Percentiles rank a stretch among this genome's conserved stretches.
Evolutionary conservation across 2,113 vertebrate species (phyloP).

Genomic region (Malurus cyaneus): DNA sequence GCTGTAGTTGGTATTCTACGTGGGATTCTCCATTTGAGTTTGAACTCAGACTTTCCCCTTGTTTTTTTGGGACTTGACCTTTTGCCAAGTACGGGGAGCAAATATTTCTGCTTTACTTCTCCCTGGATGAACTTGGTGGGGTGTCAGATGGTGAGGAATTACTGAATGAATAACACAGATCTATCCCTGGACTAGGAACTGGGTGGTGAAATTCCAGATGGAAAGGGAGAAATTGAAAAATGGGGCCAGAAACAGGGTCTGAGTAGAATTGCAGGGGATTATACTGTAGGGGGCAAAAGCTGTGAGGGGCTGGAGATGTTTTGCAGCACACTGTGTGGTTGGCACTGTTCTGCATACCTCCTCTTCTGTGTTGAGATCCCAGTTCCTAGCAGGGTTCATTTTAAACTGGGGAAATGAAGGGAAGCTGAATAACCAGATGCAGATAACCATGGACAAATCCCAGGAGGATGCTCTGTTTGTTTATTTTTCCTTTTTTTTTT

Average conservation of each 20-base stretch:
- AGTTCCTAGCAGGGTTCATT: not conserved
- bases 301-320: not conserved
- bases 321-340: not conserved
- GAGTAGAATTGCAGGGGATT: not conserved
- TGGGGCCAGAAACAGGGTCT: not conserved
- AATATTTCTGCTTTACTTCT: not conserved
- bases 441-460: not conserved
- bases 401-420: not conserved
- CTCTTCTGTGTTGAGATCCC: not conserved
- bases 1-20: fast-evolving
- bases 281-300: not conserved
- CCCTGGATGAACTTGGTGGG: not conserved
- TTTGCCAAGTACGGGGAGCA: not conserved
- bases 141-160: not conserved
- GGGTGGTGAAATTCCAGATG: not conserved
- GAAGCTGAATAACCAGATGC: not conserved
- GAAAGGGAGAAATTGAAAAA: not conserved
- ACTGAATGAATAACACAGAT: not conserved
- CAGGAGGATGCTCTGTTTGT: not conserved
- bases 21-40: not conserved
- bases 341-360: not conserved
- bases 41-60: not conserved
- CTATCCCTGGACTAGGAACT: not conserved
- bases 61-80: not conserved
- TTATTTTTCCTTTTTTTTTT: not conserved